phyloP scores from a whole-genome alignment of 2,113 vertebrate genomes.

The Puntigrus tetrazona region DNA sequence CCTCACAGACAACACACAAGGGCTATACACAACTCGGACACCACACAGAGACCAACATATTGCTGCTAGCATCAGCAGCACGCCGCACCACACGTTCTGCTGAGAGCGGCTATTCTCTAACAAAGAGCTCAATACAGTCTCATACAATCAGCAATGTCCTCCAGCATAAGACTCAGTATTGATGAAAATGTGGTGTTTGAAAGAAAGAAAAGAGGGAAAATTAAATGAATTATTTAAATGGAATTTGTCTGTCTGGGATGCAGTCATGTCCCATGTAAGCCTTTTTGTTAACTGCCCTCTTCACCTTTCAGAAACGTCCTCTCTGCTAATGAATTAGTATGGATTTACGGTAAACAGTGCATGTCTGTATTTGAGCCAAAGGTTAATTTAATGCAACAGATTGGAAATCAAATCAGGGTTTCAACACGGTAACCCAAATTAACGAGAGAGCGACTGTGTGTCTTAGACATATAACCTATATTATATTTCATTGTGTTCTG shows the following conservation, averaged over 20 bases:
- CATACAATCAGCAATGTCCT: constrained; percentile 31
- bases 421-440: not conserved
- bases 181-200: not conserved
- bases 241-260: not conserved
- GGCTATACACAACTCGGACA: not conserved
- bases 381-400: constrained; percentile 1
- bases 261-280: constrained; percentile 20
- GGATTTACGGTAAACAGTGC: constrained; percentile 17
- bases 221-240: constrained; percentile 17
- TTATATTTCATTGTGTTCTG: not conserved
- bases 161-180: not conserved
- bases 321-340: constrained; percentile 25
- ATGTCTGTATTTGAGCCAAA: not conserved
- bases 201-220: constrained; percentile 15
- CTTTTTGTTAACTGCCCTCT: constrained; percentile 20
- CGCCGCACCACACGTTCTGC: constrained; percentile 17
- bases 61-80: constrained; percentile 34
- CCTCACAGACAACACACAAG: constrained; percentile 13
- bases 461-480: not conserved
- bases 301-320: constrained; percentile 5
- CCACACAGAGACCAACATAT: not conserved
- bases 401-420: constrained; percentile 4
- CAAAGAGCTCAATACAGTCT: constrained; percentile 36
- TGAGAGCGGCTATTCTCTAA: constrained; percentile 28
- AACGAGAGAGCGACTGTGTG: not conserved